Percentiles rank a stretch among this genome's conserved stretches.
phyloP scores from a whole-genome alignment of 2,888 invertebrate species.

The Phengaris alcon region DNA sequence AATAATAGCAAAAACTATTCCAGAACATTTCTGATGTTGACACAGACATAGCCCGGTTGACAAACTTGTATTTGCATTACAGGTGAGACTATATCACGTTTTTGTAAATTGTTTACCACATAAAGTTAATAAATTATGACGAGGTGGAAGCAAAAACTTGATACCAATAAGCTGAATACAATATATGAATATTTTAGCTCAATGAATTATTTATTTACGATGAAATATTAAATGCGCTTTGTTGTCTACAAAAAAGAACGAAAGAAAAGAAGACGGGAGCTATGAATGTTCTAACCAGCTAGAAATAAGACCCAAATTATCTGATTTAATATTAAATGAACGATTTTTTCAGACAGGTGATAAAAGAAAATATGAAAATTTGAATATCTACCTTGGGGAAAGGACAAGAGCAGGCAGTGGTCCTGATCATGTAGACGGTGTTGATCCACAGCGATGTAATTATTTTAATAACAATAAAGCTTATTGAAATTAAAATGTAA shows the following conservation, averaged over 20 bases:
- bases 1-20: conserved; percentile 36
- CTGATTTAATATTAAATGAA: too few species aligned
- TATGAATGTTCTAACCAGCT: neutral
- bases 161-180: conserved; percentile 4
- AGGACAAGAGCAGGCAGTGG: too few species aligned
- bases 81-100: conserved; percentile 19
- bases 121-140: neutral
- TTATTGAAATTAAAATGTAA: too few species aligned
- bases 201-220: conserved; percentile 1
- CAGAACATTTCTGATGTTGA: conserved; percentile 30
- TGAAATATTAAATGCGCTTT: neutral
- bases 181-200: conserved; percentile 7
- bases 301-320: neutral
- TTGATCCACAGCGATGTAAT: too few species aligned
- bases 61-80: conserved; percentile 33
- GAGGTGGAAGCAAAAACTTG: neutral
- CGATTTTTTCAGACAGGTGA: too few species aligned
- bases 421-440: too few species aligned
- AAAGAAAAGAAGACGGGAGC: neutral
- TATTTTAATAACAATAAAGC: too few species aligned
- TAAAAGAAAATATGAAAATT: too few species aligned
- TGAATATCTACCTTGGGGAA: too few species aligned
- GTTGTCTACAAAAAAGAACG: neutral
- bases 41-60: conserved; percentile 37
- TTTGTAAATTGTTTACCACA: conserved; percentile 19